Percentiles rank a stretch among this genome's conserved stretches.
These are phyloP conservation scores for Microctonus aethiopoides DNA, from an alignment of 2,888 invertebrate species.

Conservation along the genomic window DNA sequence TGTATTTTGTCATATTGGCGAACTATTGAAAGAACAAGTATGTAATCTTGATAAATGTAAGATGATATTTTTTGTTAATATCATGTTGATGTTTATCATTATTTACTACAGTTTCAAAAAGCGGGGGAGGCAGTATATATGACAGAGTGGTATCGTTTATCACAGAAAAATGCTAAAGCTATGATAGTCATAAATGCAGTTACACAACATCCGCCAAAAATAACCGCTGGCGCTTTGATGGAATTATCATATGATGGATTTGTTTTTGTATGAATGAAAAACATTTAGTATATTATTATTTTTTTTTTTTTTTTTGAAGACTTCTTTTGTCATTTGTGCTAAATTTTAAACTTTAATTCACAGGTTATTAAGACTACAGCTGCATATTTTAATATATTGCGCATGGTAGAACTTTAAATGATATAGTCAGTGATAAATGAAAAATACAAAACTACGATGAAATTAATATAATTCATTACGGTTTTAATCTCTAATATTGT, in stretches of 20 bases:
- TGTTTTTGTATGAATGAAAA: no score
- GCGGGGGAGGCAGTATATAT: slow-evolving; percentile 33
- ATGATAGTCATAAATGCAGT: slow-evolving; percentile 35
- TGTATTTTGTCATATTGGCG: slow-evolving; percentile 46
- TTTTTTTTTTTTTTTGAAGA: no score
- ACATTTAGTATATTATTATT: no score
- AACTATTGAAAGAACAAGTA: slow-evolving; percentile 40
- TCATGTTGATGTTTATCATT: no score
- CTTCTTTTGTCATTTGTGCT: background rate
- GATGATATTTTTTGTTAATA: no score
- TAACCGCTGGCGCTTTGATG: slow-evolving; percentile 40
- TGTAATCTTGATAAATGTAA: background rate
- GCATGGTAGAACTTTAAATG: slow-evolving; percentile 22
- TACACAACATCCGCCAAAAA: slow-evolving; percentile 30
- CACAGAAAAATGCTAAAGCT: slow-evolving; percentile 21
- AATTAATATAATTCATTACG: no score
- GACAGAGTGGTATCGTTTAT: slow-evolving; percentile 39
- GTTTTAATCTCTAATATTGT: no score
- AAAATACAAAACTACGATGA: no score
- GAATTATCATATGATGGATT: slow-evolving; percentile 38
- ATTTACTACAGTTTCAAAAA: slow-evolving; percentile 25
- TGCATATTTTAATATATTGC: slow-evolving; percentile 38
- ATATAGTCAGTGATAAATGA: no score
- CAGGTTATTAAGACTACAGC: slow-evolving; percentile 36
- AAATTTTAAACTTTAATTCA: background rate